These are phyloP conservation scores for Mesopsocus fuscifrons DNA, from an alignment of 2,888 invertebrate genomes.

Conservation along the genomic window DNA sequence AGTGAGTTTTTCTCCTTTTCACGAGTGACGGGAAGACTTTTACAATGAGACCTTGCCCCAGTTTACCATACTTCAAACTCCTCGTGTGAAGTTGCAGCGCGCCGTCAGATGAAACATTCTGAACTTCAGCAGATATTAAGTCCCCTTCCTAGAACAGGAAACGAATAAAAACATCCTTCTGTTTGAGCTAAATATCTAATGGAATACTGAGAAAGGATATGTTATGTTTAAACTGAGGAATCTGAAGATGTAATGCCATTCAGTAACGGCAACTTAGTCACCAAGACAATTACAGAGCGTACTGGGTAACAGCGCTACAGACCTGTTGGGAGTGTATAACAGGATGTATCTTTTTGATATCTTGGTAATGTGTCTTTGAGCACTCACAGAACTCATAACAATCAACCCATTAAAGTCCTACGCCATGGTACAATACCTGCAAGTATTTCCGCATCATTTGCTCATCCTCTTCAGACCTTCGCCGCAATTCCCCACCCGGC, in stretches of 20 bases:
- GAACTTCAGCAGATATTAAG: slow-evolving; percentile 93
- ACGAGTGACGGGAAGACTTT: slow-evolving; percentile 84
- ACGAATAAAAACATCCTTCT: background rate
- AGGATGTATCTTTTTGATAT: no score
- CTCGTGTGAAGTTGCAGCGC: slow-evolving; percentile 85
- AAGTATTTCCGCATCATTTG: slow-evolving; percentile 91
- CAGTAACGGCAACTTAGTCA: no score
- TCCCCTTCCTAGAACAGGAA: slow-evolving; percentile 73
- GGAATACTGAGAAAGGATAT: no score
- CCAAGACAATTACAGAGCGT: no score
- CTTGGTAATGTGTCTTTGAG: no score
- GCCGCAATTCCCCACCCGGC: slow-evolving; percentile 90
- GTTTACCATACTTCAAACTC: slow-evolving; percentile 92
- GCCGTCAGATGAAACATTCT: slow-evolving; percentile 72
- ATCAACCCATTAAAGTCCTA: background rate
- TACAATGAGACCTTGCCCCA: slow-evolving; percentile 73
- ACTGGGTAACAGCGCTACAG: no score
- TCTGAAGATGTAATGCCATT: no score
- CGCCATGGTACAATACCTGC: slow-evolving; percentile 24
- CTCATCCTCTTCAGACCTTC: slow-evolving; percentile 90
- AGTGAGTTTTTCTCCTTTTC: slow-evolving; percentile 86
- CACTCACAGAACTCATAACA: background rate
- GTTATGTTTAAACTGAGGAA: no score
- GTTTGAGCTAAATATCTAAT: no score
- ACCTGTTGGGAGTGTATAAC: no score